Conservation (phyloP, 2,797 vertebrate species). For the Jordanella pulchra region DNA sequence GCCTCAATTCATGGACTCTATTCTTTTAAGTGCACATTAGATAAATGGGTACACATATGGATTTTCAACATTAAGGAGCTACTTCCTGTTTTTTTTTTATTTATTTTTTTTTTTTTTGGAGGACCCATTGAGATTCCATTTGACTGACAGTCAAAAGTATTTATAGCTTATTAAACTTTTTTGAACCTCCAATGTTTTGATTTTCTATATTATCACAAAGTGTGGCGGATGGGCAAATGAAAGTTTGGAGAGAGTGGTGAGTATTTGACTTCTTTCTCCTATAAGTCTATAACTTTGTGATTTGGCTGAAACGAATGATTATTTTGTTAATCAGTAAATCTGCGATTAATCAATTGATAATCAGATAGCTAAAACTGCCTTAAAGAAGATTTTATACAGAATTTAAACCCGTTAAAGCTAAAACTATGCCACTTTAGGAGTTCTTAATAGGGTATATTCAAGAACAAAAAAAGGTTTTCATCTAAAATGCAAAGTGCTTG, state of each 20-base stretch:
- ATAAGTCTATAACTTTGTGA: neutral
- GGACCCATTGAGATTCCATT: slow-evolving; percentile 26
- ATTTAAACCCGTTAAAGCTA: no score
- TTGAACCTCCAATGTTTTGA: neutral
- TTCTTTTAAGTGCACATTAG: slow-evolving; percentile 48
- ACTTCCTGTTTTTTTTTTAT: slow-evolving; percentile 13
- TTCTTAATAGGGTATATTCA: no score
- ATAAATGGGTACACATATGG: slow-evolving; percentile 46
- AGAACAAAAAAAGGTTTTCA: no score
- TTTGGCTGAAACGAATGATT: no score
- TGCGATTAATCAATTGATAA: no score
- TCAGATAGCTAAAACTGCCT: no score
- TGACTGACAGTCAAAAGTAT: slow-evolving; percentile 11
- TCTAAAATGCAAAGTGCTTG: no score
- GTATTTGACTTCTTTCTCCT: no score
- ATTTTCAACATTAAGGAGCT: slow-evolving; percentile 40
- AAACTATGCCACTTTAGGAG: no score
- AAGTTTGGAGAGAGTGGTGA: neutral
- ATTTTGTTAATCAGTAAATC: no score
- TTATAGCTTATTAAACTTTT: neutral
- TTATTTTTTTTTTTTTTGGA: slow-evolving; percentile 14
- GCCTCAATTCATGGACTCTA: slow-evolving; percentile 47
- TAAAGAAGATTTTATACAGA: no score
- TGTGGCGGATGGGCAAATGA: neutral
- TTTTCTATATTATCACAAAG: no score